Evolutionary conservation across 2,113 vertebrate species (phyloP).

Genomic region (Plecotus auritus): DNA sequence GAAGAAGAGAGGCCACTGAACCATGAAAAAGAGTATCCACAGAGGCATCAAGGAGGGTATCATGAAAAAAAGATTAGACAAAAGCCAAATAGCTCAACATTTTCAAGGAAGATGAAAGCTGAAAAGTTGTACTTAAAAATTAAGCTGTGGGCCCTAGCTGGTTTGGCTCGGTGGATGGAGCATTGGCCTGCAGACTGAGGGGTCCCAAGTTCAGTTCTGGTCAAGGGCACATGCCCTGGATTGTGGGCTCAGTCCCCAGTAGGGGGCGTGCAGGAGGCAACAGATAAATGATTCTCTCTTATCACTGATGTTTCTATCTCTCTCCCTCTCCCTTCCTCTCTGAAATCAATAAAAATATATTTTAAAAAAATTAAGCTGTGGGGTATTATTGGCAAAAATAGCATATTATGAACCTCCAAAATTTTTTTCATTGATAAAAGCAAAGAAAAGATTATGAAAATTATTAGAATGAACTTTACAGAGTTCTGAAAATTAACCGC

Average conservation of each 20-base stretch:
- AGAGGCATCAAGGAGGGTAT: neutral
- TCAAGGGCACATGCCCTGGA: too few species aligned
- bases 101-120: neutral
- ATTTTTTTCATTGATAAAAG: neutral
- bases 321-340: too few species aligned
- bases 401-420: neutral
- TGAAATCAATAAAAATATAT: too few species aligned
- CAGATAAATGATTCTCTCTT: too few species aligned
- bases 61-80: neutral
- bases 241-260: too few species aligned
- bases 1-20: neutral
- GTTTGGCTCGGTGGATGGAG: too few species aligned
- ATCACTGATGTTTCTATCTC: too few species aligned
- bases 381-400: neutral
- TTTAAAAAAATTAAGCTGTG: neutral
- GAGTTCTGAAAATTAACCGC: neutral
- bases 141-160: too few species aligned
- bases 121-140: constrained; percentile 8
- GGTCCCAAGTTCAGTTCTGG: too few species aligned
- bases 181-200: too few species aligned
- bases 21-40: neutral
- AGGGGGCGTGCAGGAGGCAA: too few species aligned
- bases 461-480: neutral
- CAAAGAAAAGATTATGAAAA: neutral
- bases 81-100: neutral